Base-by-base conservation (phyloP, 2,888 invertebrate genomes). In the Sesia apiformis region DNA sequence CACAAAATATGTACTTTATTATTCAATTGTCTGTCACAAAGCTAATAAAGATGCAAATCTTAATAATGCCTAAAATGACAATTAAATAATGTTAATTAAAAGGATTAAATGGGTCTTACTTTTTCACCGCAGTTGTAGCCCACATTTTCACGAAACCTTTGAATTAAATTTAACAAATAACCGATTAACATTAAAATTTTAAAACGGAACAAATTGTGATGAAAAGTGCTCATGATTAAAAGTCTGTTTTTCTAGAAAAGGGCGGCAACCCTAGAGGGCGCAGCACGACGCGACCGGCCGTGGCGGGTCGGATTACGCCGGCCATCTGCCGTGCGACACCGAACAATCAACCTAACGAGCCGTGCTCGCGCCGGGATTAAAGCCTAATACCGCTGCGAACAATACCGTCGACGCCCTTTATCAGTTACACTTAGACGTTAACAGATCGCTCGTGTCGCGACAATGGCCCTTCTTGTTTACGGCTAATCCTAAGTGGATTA, bases 321-420 rank as follows among this genome's bases (percentile, higher is more conserved):
- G 78, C 83, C 87, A 87, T 85, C 85, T 88, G 87, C 84, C 70
- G 73, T 72, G 74, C 79, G 82, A 76, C 80, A 74, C 73, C 72
- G 82, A 80, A 88, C 88, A 88, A 88, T 87, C 87, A 84, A 72
- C 77, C 80, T 88, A 88, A 88, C 88, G 87, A 88, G 86, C 72
- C 74, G 70, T 75, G 78, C 80, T 78, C 81, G 82, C 82, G 83
- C 78, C 75, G 87, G 87, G 85, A 87, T 88, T 86, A 81, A 50
- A 74, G 81, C 85, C 84, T 86, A 85, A 87, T 81, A 72, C 85
- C 78, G 60, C 73, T 72, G 74, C 80, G 84, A 84, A 86, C 86
- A 85, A 87, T 84, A 72, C 78, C 76, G 76, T 71, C 74, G 72
- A 77, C 78, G 81, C 78, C 66, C 77, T 77, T 79, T 81, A 80